Base-by-base conservation (phyloP, 2,113 vertebrate species). In the Phyllostomus hastatus region DNA sequence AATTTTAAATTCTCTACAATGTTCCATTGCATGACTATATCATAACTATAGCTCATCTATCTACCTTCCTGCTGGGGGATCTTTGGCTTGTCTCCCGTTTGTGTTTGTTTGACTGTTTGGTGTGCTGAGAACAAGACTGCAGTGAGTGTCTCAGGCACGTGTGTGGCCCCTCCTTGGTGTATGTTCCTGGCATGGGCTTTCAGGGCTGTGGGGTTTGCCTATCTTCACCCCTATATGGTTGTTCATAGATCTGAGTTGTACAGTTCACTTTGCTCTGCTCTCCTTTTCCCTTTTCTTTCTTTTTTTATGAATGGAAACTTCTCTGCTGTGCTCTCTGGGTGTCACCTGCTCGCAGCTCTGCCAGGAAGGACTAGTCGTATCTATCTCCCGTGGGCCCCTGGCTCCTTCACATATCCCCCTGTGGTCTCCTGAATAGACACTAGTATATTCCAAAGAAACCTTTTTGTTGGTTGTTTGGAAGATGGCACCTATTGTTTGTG, bases 101-200 rank as follows among this genome's bases (percentile, higher is more conserved):
- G 43, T 50, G 43, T 67, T 70, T 41, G 24, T 89, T 67, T 81
- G 70, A 20, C 31, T 82, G 11, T 75, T 17, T 33, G 20, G 73
- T 81, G 14, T 52, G 41, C 31, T 54, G n/a, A 85, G 16, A 84
- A 43, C 1, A 31, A 26, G 33, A 35, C 24, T 64, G n/a, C 2
- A 54, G 15, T 31, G 50, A 35, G 8, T 0, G 20, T 17, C 14
- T 57, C 12, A 33, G 33, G 20, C 52, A 28, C 2, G 0, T 4
- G 16, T 15, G 54, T 26, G 46, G 50, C 33, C 19, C 33, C 48
- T 17, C 35, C 7, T 73, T 0, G 10, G 33, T 16, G 31, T 43
- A 52, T 26, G 52, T 28, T 48, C 38, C 78, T 31, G 5, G n/a
- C 38, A 5, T 5, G 31, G 41, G 10, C 57, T 59, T 48, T n/a